Evolutionary conservation across 2,888 invertebrate species (phyloP).

Genomic region (Herminia tarsipennalis): DNA sequence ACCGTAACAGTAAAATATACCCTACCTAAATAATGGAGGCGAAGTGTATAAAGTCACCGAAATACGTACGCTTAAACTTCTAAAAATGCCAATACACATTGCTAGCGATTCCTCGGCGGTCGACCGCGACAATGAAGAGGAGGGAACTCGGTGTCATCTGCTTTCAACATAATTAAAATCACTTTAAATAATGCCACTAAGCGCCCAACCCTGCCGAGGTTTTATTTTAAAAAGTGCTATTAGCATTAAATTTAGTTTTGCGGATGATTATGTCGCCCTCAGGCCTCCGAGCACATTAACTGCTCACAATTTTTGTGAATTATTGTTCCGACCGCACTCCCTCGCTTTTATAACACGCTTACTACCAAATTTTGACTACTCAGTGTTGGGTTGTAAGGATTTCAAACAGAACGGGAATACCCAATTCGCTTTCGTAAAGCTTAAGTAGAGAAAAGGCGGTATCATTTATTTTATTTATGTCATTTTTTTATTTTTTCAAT

Average conservation of each 20-base stretch:
- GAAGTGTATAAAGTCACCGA: too few species aligned
- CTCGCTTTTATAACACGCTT: constrained; percentile 77
- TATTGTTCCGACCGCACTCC: constrained; percentile 74
- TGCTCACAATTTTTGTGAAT: constrained; percentile 83
- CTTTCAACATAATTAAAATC: constrained; percentile 86
- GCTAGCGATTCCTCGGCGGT: constrained; percentile 50
- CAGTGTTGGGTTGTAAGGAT: constrained; percentile 55
- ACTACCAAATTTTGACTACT: constrained; percentile 73
- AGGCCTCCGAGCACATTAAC: constrained; percentile 76
- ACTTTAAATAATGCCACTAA: constrained; percentile 84
- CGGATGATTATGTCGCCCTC: constrained; percentile 82
- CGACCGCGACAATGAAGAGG: constrained; percentile 78
- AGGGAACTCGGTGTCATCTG: constrained; percentile 82
- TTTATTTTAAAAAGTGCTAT: constrained; percentile 84
- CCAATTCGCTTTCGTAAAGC: not conserved
- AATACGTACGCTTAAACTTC: not conserved
- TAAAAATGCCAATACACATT: constrained; percentile 56
- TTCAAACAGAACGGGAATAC: constrained; percentile 26
- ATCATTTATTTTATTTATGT: too few species aligned
- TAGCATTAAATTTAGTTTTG: constrained; percentile 85
- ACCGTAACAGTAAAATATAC: too few species aligned
- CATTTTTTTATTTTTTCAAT: too few species aligned
- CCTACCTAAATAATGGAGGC: too few species aligned
- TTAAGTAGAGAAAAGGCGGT: too few species aligned
- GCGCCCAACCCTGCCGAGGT: constrained; percentile 75